Evolutionary conservation across 2,113 vertebrate species (phyloP).

Genomic region (Platichthys flesus): DNA sequence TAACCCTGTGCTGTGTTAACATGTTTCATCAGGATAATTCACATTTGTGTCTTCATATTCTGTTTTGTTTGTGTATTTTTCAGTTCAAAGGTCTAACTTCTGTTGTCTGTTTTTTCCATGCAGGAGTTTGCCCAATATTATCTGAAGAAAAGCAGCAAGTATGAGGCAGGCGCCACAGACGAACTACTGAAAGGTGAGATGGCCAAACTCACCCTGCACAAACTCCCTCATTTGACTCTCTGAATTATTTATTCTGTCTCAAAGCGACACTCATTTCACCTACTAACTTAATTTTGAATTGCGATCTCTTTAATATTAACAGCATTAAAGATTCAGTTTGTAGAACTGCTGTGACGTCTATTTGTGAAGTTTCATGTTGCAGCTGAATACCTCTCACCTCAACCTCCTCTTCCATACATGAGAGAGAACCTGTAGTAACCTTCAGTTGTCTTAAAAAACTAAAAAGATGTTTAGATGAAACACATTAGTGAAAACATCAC

Average conservation of each 20-base stretch:
- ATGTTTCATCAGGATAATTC: neutral
- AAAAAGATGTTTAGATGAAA: too few species aligned
- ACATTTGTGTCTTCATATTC: neutral
- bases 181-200: constrained; percentile 81
- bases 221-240: too few species aligned
- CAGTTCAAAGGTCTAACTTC: neutral
- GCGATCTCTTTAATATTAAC: neutral
- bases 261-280: neutral
- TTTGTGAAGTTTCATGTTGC: too few species aligned
- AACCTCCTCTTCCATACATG: too few species aligned
- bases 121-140: constrained; percentile 76
- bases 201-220: too few species aligned
- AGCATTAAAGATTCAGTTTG: too few species aligned
- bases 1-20: neutral
- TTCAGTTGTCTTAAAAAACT: too few species aligned
- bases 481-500: too few species aligned
- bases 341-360: too few species aligned
- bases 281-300: neutral
- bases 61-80: neutral
- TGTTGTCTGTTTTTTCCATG: neutral
- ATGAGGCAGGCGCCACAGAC: constrained; percentile 78
- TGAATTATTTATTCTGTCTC: neutral
- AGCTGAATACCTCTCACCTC: too few species aligned
- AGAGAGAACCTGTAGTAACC: too few species aligned
- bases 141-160: constrained; percentile 62